phyloP scores from a whole-genome alignment of 1,140 invertebrate species.

The Helicoverpa armigera region DNA sequence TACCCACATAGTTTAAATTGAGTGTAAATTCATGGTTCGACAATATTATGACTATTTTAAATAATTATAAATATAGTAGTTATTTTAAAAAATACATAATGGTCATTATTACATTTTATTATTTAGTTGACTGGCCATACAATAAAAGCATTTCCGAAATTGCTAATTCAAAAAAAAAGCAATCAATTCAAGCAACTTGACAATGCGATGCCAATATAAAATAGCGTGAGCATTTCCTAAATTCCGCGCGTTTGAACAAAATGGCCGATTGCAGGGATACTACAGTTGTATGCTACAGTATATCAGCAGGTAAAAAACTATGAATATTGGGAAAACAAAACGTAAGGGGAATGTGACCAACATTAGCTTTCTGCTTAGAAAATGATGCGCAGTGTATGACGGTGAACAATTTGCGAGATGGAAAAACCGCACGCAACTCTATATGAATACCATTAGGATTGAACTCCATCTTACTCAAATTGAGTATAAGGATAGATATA shows the following conservation, averaged over 20 bases:
- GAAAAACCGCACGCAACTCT: background rate
- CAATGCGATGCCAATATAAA: background rate
- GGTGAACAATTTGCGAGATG: background rate
- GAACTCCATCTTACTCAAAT: background rate
- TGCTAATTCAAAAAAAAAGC: background rate
- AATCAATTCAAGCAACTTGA: background rate
- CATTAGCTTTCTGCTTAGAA: conserved; percentile 9
- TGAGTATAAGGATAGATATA: background rate
- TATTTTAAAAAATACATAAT: no score
- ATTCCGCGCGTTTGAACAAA: background rate
- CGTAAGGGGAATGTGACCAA: background rate
- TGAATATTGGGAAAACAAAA: conserved; percentile 34
- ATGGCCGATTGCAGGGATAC: background rate
- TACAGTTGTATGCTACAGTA: conserved; percentile 2
- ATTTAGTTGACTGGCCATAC: no score
- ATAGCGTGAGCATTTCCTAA: background rate
- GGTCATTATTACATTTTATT: no score
- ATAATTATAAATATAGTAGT: no score
- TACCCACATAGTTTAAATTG: no score
- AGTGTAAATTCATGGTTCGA: no score
- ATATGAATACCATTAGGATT: background rate
- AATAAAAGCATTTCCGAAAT: no score
- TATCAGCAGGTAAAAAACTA: conserved; percentile 23
- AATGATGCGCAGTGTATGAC: background rate
- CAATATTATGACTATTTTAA: no score